Conservation (phyloP, 2,113 vertebrate species). For the Nicator chloris region DNA sequence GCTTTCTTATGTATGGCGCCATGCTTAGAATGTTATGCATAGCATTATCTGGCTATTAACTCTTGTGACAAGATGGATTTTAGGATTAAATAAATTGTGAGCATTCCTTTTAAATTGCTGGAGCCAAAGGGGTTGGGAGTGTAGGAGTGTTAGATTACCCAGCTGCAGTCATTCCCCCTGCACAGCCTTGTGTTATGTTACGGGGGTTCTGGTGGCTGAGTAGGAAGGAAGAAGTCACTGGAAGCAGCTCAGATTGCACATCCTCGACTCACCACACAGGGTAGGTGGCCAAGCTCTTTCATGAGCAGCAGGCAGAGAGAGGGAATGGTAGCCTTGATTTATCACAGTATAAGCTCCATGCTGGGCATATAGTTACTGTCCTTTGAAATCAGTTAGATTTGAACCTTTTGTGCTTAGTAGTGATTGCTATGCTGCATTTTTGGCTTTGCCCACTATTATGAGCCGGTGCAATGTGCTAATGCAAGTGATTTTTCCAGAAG, state of each 20-base stretch:
- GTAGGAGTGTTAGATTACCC: not conserved
- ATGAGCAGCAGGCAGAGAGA: not conserved
- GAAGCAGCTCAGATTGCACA: not conserved
- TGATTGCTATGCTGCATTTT: not conserved
- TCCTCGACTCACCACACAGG: not conserved
- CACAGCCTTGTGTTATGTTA: not conserved
- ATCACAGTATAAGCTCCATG: not conserved
- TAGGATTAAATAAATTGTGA: slow-evolving; percentile 1
- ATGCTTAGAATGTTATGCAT: not conserved
- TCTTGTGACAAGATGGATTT: slow-evolving; percentile 1
- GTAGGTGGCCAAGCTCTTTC: not conserved
- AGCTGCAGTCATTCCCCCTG: not conserved
- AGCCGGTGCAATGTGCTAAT: not conserved
- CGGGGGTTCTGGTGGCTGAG: not conserved
- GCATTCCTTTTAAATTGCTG: slow-evolving; percentile 10
- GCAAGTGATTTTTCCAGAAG: not conserved
- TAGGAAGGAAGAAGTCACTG: not conserved
- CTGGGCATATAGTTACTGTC: not conserved
- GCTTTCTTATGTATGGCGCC: not conserved
- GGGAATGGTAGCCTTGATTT: not conserved
- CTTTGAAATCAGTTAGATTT: not conserved
- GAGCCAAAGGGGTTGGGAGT: not conserved
- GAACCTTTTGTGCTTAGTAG: not conserved
- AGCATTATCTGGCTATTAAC: slow-evolving; percentile 3
- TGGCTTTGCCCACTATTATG: not conserved